A percentile compares a stretch with the other conserved stretches of the same genome.
Conservation (phyloP, 2,888 invertebrate species). For the Ophion costatus region DNA sequence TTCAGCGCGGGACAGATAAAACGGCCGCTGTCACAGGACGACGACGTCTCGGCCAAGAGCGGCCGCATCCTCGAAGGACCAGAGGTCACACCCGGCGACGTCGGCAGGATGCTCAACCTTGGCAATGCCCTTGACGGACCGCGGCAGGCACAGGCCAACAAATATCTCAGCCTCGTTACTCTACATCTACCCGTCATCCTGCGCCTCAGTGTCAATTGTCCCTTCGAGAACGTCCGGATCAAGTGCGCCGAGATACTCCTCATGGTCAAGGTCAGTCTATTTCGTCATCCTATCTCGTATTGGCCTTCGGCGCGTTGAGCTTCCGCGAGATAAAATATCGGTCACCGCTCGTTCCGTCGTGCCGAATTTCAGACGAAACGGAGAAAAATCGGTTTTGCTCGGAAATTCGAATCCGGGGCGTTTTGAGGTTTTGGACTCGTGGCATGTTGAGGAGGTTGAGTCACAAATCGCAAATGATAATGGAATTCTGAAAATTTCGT, state of each 20-base stretch:
- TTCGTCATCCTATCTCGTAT: not conserved
- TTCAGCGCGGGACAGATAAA: conserved; percentile 80
- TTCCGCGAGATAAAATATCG: not conserved
- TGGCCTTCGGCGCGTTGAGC: too few relatives aligned
- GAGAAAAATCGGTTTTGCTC: too few relatives aligned
- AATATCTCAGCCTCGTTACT: conserved; percentile 85
- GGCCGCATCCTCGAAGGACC: conserved; percentile 81
- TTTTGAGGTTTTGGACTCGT: too few relatives aligned
- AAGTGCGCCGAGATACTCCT: conserved; percentile 86
- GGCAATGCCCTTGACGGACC: conserved; percentile 81
- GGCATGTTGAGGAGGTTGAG: too few relatives aligned
- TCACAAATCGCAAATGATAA: too few relatives aligned
- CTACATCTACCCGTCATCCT: conserved; percentile 86
- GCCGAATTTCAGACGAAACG: too few relatives aligned
- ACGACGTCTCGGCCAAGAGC: conserved; percentile 80
- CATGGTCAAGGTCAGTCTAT: conserved; percentile 85
- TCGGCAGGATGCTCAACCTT: conserved; percentile 82
- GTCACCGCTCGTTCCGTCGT: too few relatives aligned
- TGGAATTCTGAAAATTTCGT: too few relatives aligned
- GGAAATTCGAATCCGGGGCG: too few relatives aligned
- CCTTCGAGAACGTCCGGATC: conserved; percentile 86
- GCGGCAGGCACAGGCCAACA: conserved; percentile 83
- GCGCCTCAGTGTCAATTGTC: conserved; percentile 86
- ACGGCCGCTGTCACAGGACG: conserved; percentile 80
- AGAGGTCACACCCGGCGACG: conserved; percentile 82